Conservation (phyloP, 2,888 invertebrate genomes). For the Diploptera punctata region DNA sequence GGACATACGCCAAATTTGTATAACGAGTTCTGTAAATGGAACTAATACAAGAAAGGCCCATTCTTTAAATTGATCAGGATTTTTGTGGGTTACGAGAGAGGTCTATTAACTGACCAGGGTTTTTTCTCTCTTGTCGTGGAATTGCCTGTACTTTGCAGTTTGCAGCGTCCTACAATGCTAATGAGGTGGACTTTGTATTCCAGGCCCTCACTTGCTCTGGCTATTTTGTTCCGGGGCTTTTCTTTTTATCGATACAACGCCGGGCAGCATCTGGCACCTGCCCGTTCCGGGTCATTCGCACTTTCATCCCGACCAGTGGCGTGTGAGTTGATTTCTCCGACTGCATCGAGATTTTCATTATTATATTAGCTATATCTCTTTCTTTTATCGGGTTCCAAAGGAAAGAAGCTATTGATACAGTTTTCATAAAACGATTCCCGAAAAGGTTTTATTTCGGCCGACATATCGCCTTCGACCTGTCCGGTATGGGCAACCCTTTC, state of each 20-base stretch:
- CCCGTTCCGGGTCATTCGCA: neutral
- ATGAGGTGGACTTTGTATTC: neutral
- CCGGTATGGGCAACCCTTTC: too few relatives aligned
- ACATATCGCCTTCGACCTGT: too few relatives aligned
- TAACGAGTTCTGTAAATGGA: neutral
- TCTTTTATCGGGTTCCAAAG: too few relatives aligned
- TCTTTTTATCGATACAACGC: neutral
- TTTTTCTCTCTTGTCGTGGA: neutral
- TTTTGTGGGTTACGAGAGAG: neutral
- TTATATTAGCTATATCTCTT: too few relatives aligned
- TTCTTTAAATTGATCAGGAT: neutral
- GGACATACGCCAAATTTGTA: neutral
- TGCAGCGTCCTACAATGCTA: neutral
- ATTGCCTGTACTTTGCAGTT: neutral
- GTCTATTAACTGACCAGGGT: neutral
- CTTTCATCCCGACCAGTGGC: neutral
- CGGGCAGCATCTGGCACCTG: neutral
- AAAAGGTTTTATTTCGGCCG: too few relatives aligned
- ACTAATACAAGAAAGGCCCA: too few relatives aligned
- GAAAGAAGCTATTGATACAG: too few relatives aligned
- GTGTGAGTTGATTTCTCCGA: too few relatives aligned
- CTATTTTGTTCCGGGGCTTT: neutral
- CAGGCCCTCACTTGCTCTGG: neutral
- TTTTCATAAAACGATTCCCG: too few relatives aligned
- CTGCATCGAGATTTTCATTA: too few relatives aligned